A percentile compares a stretch with the other conserved stretches of the same genome.
Evolutionary conservation across 2,113 vertebrate genomes (phyloP).

Genomic region (Argyrosomus japonicus): DNA sequence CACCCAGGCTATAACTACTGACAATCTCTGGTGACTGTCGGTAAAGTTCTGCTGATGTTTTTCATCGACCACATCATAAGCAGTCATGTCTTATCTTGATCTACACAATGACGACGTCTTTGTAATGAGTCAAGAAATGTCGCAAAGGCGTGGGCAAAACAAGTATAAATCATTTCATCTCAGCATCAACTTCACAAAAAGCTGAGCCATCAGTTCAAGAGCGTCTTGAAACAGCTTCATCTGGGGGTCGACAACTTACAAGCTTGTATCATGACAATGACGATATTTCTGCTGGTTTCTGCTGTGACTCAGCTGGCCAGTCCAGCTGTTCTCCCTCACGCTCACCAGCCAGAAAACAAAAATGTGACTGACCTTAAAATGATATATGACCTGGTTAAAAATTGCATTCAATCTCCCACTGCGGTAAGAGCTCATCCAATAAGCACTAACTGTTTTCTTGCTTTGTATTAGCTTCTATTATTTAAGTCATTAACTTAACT

Average conservation of each 20-base stretch:
- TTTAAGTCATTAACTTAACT: background rate
- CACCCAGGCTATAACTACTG: background rate
- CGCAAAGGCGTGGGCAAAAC: background rate
- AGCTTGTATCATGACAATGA: background rate
- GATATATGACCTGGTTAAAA: background rate
- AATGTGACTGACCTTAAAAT: background rate
- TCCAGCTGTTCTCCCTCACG: rapidly evolving
- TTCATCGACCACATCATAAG: background rate
- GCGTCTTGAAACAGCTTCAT: background rate
- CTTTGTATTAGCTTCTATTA: background rate
- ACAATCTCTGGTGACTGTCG: background rate
- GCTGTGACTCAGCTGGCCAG: background rate
- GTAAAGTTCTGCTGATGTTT: too few relatives aligned
- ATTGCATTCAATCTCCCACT: rapidly evolving
- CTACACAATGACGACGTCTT: background rate
- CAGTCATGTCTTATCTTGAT: background rate
- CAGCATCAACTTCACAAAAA: background rate
- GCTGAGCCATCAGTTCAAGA: background rate
- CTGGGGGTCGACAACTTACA: background rate
- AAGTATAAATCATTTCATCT: background rate
- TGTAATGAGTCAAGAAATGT: background rate
- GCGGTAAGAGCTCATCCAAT: background rate
- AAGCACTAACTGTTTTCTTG: background rate
- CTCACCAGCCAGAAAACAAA: too few relatives aligned
- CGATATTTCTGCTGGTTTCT: background rate